Percentiles rank a stretch among this genome's conserved stretches.
Conservation (phyloP, 2,888 invertebrate species). For the Ectobius pallidus region DNA sequence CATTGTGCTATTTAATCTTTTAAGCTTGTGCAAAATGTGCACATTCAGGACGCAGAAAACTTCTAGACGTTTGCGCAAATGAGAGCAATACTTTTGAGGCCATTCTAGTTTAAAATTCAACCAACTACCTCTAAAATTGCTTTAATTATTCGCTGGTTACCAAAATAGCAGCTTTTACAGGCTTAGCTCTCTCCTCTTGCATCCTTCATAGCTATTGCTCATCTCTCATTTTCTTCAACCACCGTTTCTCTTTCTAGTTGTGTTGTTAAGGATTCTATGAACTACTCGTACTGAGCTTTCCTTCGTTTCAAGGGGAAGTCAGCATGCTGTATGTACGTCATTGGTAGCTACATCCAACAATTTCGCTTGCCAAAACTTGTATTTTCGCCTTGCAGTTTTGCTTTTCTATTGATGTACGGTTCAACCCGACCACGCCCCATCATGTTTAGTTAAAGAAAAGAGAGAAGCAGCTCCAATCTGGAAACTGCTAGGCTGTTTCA, state of each 20-base stretch:
- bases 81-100: neutral
- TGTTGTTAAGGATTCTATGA: too few relatives aligned
- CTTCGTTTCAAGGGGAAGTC: neutral
- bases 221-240: neutral
- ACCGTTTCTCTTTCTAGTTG: neutral
- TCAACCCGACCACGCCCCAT: neutral
- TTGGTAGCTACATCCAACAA: neutral
- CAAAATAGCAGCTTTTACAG: neutral
- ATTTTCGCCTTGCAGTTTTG: neutral
- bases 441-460: neutral
- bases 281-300: too few relatives aligned
- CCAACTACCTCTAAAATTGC: neutral
- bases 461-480: too few relatives aligned
- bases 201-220: neutral
- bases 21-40: too few relatives aligned
- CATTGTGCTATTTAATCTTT: too few relatives aligned
- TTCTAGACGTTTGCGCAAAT: too few relatives aligned
- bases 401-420: neutral
- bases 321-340: neutral
- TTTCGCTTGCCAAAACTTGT: constrained; percentile 1
- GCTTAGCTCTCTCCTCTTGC: too few relatives aligned
- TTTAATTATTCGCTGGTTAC: constrained; percentile 6
- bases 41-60: too few relatives aligned
- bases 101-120: neutral
- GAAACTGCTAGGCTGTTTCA: neutral